phyloP scores from a whole-genome alignment of 2,113 vertebrate species.

The Phalacrocorax aristotelis region DNA sequence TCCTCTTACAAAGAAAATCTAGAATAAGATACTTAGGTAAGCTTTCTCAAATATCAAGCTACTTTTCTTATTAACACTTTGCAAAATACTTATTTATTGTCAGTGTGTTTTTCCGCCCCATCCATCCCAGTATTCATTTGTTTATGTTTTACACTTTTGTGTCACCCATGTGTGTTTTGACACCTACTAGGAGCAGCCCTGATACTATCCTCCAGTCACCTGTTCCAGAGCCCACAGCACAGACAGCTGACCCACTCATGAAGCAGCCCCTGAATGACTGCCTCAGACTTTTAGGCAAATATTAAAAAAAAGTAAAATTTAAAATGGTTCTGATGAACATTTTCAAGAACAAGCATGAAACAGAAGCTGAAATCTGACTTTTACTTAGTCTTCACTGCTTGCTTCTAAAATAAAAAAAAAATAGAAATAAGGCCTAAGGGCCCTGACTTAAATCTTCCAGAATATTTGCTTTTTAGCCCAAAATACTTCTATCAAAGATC shows the following conservation, averaged over 20 bases:
- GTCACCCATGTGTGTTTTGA: neutral
- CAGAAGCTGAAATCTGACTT: neutral
- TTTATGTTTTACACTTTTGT: neutral
- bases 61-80: neutral
- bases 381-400: neutral
- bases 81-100: neutral
- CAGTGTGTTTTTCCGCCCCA: fast-evolving
- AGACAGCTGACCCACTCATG: neutral
- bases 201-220: neutral
- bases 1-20: neutral
- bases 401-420: neutral
- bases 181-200: neutral
- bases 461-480: neutral
- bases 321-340: neutral
- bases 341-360: neutral
- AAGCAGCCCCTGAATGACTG: neutral
- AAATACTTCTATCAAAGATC: neutral
- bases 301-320: too few relatives aligned
- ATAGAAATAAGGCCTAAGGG: neutral
- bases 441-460: neutral
- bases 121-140: neutral
- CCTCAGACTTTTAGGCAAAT: neutral
- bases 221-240: neutral
- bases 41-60: neutral
- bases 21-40: neutral